A percentile compares a stretch with the other conserved stretches of the same genome.
These are phyloP conservation scores for Phoxinus dragarum DNA, from an alignment of 2,797 vertebrate species.

Conservation along the genomic window DNA sequence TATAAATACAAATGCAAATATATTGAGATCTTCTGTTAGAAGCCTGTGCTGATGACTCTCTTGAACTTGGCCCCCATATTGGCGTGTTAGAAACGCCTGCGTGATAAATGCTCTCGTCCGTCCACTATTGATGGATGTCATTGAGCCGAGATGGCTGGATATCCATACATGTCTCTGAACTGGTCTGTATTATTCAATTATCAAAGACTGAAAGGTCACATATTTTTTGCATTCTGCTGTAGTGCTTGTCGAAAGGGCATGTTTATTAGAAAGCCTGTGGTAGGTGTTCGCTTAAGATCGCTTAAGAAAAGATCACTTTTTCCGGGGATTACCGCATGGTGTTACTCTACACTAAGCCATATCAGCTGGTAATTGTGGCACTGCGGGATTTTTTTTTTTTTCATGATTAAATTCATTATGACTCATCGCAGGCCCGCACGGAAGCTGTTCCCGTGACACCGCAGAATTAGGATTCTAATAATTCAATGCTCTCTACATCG, in stretches of 20 bases:
- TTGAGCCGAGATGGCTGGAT: neutral
- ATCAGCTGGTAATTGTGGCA: constrained; percentile 10
- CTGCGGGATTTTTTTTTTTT: constrained; percentile 17
- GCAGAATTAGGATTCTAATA: neutral
- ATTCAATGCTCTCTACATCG: neutral
- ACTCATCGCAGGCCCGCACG: constrained; percentile 1
- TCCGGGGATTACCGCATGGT: constrained; percentile 5
- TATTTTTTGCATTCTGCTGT: constrained; percentile 24
- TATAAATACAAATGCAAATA: constrained; percentile 31
- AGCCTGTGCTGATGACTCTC: neutral
- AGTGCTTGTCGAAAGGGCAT: constrained; percentile 26
- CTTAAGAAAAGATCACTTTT: constrained; percentile 25
- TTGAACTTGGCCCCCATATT: constrained; percentile 7
- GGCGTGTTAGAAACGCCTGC: constrained; percentile 30
- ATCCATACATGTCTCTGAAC: constrained; percentile 9
- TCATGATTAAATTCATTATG: constrained; percentile 12
- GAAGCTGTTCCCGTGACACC: neutral
- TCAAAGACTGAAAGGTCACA: constrained; percentile 43
- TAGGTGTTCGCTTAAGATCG: constrained; percentile 7
- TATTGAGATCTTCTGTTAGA: constrained; percentile 37
- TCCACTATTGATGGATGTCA: constrained; percentile 30
- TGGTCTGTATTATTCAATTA: constrained; percentile 37
- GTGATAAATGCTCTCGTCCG: neutral
- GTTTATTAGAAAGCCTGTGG: constrained; percentile 26
- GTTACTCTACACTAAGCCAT: neutral